These are phyloP conservation scores for Drosophila pallidifrons DNA, from an alignment of 1,140 invertebrate species.

Conservation along the genomic window DNA sequence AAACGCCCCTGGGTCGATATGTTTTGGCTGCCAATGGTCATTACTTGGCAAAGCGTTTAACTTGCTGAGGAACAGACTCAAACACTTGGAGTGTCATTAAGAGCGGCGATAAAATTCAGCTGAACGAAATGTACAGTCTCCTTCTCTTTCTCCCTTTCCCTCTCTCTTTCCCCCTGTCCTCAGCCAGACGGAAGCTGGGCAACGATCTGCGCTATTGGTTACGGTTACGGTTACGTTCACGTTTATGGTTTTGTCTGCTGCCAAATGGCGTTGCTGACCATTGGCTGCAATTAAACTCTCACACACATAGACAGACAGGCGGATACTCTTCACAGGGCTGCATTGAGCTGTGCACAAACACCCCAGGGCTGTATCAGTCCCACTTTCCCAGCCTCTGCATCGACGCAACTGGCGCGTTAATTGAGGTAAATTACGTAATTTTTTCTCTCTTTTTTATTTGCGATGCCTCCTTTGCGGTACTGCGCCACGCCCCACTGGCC, in stretches of 20 bases:
- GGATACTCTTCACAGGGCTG: slow-evolving; percentile 12
- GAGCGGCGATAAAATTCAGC: slow-evolving; percentile 76
- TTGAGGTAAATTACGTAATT: slow-evolving; percentile 81
- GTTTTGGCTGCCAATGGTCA: slow-evolving; percentile 63
- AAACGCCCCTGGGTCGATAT: slow-evolving; percentile 28
- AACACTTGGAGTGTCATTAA: slow-evolving; percentile 80
- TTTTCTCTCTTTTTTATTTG: slow-evolving; percentile 29
- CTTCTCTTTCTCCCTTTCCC: neutral
- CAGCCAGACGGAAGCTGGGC: slow-evolving; percentile 39
- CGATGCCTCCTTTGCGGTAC: neutral
- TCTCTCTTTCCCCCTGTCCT: neutral
- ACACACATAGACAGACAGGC: slow-evolving; percentile 39
- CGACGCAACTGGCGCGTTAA: slow-evolving; percentile 73
- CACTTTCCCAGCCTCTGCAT: neutral
- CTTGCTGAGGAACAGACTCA: slow-evolving; percentile 27
- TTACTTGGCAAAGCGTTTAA: slow-evolving; percentile 66
- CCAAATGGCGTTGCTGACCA: slow-evolving; percentile 62
- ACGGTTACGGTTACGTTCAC: slow-evolving; percentile 49
- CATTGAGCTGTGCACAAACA: slow-evolving; percentile 55
- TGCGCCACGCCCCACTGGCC: slow-evolving; percentile 31
- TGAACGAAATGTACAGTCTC: slow-evolving; percentile 37
- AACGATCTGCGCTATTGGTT: slow-evolving; percentile 43
- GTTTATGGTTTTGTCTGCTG: slow-evolving; percentile 62
- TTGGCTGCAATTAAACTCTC: slow-evolving; percentile 77
- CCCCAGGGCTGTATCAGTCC: neutral